phyloP scores from a whole-genome alignment of 2,113 vertebrate genomes.

The Serilophus lunatus region DNA sequence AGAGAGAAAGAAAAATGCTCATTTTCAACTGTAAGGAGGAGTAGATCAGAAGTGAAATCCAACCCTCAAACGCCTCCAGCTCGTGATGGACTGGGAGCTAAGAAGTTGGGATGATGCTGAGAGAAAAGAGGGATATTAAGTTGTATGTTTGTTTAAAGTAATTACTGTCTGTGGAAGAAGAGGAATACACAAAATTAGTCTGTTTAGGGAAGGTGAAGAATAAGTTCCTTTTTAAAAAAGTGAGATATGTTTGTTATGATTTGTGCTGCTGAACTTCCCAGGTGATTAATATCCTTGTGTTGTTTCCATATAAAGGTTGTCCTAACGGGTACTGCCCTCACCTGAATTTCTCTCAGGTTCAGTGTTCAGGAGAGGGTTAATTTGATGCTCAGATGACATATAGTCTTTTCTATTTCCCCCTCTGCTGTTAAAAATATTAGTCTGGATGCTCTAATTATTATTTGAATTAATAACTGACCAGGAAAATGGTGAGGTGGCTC shows the following conservation, averaged over 20 bases:
- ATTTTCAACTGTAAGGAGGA: slow-evolving; percentile 14
- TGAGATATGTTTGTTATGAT: background rate
- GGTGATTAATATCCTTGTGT: accelerated
- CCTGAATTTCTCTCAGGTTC: background rate
- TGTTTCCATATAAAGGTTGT: background rate
- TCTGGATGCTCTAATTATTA: background rate
- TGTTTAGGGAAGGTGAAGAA: background rate
- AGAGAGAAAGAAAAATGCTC: slow-evolving; percentile 32
- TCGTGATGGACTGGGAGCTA: background rate
- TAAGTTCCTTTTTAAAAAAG: background rate
- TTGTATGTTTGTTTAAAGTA: background rate
- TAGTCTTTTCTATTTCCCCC: background rate
- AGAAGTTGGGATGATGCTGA: background rate
- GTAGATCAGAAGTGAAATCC: background rate
- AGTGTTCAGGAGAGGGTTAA: background rate
- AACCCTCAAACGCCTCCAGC: background rate
- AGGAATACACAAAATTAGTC: background rate
- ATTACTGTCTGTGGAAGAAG: background rate
- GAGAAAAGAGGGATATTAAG: background rate
- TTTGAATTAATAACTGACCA: background rate
- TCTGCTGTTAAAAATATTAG: background rate
- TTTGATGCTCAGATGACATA: background rate
- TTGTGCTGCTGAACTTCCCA: background rate
- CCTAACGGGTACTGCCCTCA: background rate
- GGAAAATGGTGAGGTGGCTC: background rate